phyloP scores from a whole-genome alignment of 2,888 invertebrate genomes.

The Steinernema hermaphroditum region DNA sequence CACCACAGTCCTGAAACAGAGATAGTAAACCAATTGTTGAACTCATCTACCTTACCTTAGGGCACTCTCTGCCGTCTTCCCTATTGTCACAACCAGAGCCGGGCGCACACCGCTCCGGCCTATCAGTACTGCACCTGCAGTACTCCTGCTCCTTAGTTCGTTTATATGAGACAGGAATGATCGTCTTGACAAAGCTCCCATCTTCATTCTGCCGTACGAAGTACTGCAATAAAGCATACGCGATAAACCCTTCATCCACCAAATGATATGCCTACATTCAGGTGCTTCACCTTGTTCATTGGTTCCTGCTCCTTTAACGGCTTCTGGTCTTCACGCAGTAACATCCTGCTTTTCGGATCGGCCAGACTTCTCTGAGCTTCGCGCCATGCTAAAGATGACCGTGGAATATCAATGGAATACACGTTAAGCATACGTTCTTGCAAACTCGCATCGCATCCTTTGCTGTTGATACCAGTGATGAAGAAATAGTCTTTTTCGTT shows the following conservation, averaged over 20 bases:
- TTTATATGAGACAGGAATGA: background rate
- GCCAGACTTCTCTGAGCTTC: background rate
- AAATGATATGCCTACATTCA: background rate
- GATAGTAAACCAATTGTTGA: background rate
- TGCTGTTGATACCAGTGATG: background rate
- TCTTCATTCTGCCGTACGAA: background rate
- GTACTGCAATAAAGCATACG: background rate
- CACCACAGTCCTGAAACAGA: background rate
- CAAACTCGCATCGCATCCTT: background rate
- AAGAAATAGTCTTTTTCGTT: background rate
- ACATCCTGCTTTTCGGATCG: background rate
- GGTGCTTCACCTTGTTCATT: background rate
- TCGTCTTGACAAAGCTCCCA: background rate
- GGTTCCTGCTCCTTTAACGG: background rate
- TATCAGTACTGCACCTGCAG: background rate
- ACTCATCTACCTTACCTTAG: background rate
- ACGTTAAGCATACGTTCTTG: background rate
- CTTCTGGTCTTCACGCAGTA: constrained; percentile 2
- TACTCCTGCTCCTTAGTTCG: background rate
- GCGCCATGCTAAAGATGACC: background rate
- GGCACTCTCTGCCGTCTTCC: background rate
- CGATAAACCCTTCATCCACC: too few relatives aligned
- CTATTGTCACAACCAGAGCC: background rate
- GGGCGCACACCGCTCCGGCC: background rate
- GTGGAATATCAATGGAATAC: too few relatives aligned